These are phyloP conservation scores for Grantiella picta DNA, from an alignment of 2,113 vertebrate genomes.

Conservation along the genomic window DNA sequence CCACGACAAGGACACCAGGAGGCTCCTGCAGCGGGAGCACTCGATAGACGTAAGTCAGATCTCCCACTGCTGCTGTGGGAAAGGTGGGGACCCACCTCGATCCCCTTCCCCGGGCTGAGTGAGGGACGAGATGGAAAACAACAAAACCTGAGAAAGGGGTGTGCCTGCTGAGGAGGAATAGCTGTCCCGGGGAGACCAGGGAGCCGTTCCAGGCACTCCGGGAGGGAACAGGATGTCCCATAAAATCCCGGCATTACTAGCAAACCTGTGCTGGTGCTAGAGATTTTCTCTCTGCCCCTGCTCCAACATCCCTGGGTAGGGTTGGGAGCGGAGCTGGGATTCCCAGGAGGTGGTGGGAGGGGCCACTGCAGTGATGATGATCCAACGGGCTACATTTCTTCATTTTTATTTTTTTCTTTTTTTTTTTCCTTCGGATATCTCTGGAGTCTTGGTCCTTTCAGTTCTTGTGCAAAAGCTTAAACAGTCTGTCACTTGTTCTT, in stretches of 20 bases:
- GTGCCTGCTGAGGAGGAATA: neutral
- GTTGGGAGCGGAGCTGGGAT: neutral
- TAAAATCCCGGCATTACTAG: neutral
- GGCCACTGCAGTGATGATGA: fast-evolving
- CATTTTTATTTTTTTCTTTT: neutral
- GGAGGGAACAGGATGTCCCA: neutral
- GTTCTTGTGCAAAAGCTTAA: neutral
- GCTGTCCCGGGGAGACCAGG: neutral
- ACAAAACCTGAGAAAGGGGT: fast-evolving
- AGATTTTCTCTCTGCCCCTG: neutral
- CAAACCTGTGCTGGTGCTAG: neutral
- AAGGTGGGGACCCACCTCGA: neutral
- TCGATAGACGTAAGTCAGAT: slow-evolving; percentile 81
- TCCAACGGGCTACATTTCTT: fast-evolving
- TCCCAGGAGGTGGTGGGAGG: neutral
- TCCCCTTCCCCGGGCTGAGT: neutral
- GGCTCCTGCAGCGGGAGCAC: slow-evolving; percentile 75
- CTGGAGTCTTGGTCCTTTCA: neutral
- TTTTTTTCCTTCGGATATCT: neutral
- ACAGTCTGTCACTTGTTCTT: neutral
- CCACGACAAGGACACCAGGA: slow-evolving; percentile 73
- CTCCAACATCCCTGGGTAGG: neutral
- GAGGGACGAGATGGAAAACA: neutral
- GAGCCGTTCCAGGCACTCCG: neutral
- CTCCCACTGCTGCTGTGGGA: neutral